Percentiles rank a stretch among this genome's conserved stretches.
These are phyloP conservation scores for Dione vanillae DNA, from an alignment of 2,888 invertebrate genomes.

Conservation along the genomic window DNA sequence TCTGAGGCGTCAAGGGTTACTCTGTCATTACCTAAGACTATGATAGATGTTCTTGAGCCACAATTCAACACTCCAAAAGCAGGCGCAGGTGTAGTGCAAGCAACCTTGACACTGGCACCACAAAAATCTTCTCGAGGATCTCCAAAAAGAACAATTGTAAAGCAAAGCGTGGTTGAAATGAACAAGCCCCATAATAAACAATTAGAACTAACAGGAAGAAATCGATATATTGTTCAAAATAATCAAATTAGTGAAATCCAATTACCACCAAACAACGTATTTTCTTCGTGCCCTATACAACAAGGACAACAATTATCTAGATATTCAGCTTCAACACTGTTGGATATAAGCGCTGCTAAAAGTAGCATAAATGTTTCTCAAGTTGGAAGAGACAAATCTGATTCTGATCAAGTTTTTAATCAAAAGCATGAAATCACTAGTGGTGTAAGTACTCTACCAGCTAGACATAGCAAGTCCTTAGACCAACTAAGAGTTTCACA, in stretches of 20 bases:
- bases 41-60: slow-evolving; percentile 83
- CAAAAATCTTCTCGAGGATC: slow-evolving; percentile 78
- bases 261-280: slow-evolving; percentile 73
- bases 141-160: slow-evolving; percentile 75
- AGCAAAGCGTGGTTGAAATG: slow-evolving; percentile 75
- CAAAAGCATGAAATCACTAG: slow-evolving; percentile 75
- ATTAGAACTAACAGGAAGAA: slow-evolving; percentile 77
- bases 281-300: slow-evolving; percentile 74
- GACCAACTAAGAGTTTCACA: slow-evolving; percentile 88
- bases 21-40: slow-evolving; percentile 80
- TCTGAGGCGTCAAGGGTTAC: slow-evolving; percentile 84
- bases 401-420: slow-evolving; percentile 65
- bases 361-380: slow-evolving; percentile 61
- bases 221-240: slow-evolving; percentile 81
- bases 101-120: slow-evolving; percentile 86
- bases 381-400: slow-evolving; percentile 62
- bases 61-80: slow-evolving; percentile 82
- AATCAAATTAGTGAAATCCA: slow-evolving; percentile 82
- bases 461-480: slow-evolving; percentile 92
- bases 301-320: slow-evolving; percentile 81
- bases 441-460: slow-evolving; percentile 85
- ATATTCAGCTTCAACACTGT: slow-evolving; percentile 85
- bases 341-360: slow-evolving; percentile 74
- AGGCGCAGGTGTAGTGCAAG: slow-evolving; percentile 83
- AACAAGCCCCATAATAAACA: slow-evolving; percentile 75